Conservation (phyloP, 2,113 vertebrate species). For the Nyctibius bracteatus region DNA sequence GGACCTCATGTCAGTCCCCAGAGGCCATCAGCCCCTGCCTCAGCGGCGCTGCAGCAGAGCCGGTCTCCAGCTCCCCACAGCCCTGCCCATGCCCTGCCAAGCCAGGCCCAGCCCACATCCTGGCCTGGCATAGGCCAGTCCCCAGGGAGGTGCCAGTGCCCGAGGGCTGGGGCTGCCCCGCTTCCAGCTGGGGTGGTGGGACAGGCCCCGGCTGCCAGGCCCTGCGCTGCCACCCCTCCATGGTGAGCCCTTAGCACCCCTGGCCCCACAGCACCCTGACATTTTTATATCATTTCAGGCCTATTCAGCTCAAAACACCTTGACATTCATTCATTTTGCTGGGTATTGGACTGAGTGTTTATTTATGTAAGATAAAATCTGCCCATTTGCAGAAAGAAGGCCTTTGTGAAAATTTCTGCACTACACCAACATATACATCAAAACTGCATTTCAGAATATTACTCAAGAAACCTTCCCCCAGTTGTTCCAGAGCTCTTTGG, state of each 20-base stretch:
- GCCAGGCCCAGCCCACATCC: no score
- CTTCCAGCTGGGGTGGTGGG: neutral
- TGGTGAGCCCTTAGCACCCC: fast-evolving
- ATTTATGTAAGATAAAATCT: neutral
- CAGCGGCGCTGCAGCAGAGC: fast-evolving
- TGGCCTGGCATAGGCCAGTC: no score
- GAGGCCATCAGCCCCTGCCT: fast-evolving
- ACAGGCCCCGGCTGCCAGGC: neutral
- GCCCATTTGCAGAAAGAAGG: neutral
- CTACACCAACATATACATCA: neutral
- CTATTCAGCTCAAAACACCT: neutral
- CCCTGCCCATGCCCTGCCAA: neutral
- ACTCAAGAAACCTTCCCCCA: neutral
- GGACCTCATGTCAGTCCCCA: neutral
- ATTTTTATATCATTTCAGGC: neutral
- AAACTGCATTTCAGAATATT: neutral
- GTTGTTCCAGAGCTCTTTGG: neutral
- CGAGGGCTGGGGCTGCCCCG: fast-evolving
- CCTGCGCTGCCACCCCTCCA: no score
- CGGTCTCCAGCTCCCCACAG: neutral
- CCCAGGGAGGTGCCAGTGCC: neutral
- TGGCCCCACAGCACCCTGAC: neutral
- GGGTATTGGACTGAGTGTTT: neutral
- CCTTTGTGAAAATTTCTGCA: neutral
- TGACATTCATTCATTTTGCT: neutral